A percentile compares a stretch with the other conserved stretches of the same genome.
These are phyloP conservation scores for Lota lota DNA, from an alignment of 2,113 vertebrate species.

Conservation along the genomic window DNA sequence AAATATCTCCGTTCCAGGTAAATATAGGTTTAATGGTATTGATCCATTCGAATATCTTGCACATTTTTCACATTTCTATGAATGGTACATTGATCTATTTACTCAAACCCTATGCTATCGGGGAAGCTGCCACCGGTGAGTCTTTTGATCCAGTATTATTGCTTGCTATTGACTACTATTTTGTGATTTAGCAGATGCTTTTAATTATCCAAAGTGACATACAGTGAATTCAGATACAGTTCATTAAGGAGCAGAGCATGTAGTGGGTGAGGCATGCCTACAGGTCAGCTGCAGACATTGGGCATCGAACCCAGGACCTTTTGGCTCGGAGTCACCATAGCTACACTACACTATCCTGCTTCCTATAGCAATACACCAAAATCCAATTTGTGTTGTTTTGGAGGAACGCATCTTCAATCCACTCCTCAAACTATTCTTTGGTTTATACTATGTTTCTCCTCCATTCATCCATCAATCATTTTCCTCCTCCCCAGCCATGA, in stretches of 20 bases:
- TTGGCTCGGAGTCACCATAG: no score
- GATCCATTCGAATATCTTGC: background rate
- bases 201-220: no score
- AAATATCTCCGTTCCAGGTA: slow-evolving; percentile 68
- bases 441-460: background rate
- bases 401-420: background rate
- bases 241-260: no score
- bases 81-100: slow-evolving; percentile 4
- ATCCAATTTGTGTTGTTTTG: background rate
- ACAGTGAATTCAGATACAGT: no score
- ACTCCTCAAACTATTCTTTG: background rate
- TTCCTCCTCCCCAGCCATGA: slow-evolving; percentile 76
- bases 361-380: background rate
- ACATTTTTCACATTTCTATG: background rate
- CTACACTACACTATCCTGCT: no score
- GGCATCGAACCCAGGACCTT: no score
- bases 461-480: background rate
- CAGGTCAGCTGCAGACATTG: no score
- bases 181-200: no score
- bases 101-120: slow-evolving; percentile 11
- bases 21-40: slow-evolving; percentile 18
- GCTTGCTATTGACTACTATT: no score
- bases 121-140: slow-evolving; percentile 71
- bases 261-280: no score
- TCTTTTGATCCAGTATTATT: background rate